These are phyloP conservation scores for Lycorma delicatula DNA, from an alignment of 1,140 invertebrate species.

Conservation along the genomic window DNA sequence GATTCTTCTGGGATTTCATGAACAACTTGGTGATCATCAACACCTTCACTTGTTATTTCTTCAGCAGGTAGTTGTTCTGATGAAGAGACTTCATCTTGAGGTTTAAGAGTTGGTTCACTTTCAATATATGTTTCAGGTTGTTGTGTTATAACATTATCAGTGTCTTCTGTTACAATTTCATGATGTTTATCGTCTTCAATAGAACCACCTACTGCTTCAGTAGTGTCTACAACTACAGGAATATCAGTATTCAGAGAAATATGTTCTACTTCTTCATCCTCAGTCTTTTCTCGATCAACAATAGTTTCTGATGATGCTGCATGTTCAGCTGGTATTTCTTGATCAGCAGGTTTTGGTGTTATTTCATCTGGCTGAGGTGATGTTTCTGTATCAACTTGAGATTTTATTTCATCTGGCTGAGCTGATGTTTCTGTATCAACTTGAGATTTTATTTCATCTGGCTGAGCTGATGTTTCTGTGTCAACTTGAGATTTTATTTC, in stretches of 20 bases:
- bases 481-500: not conserved
- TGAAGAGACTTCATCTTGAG: not conserved
- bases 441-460: not conserved
- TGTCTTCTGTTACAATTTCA: conserved; percentile 6
- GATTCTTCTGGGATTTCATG: conserved; percentile 9
- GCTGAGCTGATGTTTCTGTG: not conserved
- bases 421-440: not conserved
- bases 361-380: conserved; percentile 3
- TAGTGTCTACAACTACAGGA: no score
- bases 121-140: not conserved
- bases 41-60: conserved; percentile 10
- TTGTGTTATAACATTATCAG: not conserved
- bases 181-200: no score
- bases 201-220: no score
- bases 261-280: no score
- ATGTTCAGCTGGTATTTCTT: conserved; percentile 8
- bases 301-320: not conserved
- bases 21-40: not conserved
- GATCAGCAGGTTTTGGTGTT: conserved; percentile 15
- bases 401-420: not conserved
- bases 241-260: no score
- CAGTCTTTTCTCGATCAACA: no score
- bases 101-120: not conserved
- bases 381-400: conserved; percentile 6
- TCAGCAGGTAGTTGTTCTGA: conserved; percentile 4